Evolutionary conservation across 1,140 invertebrate genomes (phyloP), one percentile per base, ranked within the genome.

Genomic region (Aphelinus atriplicis): DNA sequence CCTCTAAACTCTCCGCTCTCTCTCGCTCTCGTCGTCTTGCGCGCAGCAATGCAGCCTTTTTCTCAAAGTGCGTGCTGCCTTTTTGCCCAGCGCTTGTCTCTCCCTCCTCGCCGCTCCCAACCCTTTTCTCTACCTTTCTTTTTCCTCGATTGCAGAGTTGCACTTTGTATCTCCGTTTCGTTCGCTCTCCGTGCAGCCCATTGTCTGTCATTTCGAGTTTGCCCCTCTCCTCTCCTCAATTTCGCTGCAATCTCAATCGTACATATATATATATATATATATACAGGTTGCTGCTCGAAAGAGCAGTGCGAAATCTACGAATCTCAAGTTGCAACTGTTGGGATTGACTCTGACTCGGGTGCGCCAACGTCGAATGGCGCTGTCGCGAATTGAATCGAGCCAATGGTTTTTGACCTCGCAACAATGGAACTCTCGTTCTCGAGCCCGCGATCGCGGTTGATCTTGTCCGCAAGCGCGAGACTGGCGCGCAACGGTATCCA

Each of bases 1-100:
- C 7, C 61, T 47, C 1, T 71, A 65, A 46, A 69, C 70, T 73
- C 65, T 71, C 55, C 71, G n/a, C 60, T 62, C 47, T 9, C 3
- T 5, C 7, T 26, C 26, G 26, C 26, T 26, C 26, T 26, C 26
- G 26, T 26, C 26, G 26, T 26, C 26, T 26, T 26, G 26, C 26
- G 26, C 26, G 26, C 26, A 26, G 26, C 26, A 26, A 26, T 26
- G 26, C 26, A 26, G 26, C 47, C 47, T 47, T 57, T 42, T 56
- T 76, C 55, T 60, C 71, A 63, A 58, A 58, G 6, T 66, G 51
- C 63, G 63, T 42, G 50, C 42, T 26, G 51, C 26, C 43, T 66
- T 66, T 66, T 66, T 66, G 43, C 51, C n/a, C 4, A 61, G 3
- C 58, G 58, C 58, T 43, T 61, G 26, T 43, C 42, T 43, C 45